Percentiles rank a stretch among this genome's conserved stretches.
These are phyloP conservation scores for Scelioninae gen. 1 DNA, from an alignment of 2,888 invertebrate genomes.

Conservation along the genomic window DNA sequence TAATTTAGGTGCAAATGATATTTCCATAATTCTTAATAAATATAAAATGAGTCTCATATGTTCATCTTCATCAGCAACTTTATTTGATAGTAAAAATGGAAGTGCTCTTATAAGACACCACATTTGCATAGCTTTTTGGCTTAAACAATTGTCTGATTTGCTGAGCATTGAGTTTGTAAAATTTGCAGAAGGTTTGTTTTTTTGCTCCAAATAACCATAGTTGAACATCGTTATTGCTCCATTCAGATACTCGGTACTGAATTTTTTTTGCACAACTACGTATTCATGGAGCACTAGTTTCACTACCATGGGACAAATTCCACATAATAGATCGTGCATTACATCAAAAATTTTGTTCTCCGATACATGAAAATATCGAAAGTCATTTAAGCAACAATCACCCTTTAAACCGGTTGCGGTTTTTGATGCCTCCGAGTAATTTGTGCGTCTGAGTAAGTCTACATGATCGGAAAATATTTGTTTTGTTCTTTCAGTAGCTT, in stretches of 20 bases:
- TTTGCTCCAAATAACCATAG: constrained; percentile 57
- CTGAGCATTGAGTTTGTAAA: constrained; percentile 32
- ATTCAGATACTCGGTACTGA: constrained; percentile 50
- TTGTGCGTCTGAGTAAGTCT: constrained; percentile 1
- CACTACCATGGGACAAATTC: constrained; percentile 65
- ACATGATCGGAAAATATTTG: constrained; percentile 46
- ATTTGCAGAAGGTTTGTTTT: constrained; percentile 67
- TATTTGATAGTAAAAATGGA: constrained; percentile 67
- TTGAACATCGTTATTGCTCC: constrained; percentile 52
- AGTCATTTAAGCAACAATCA: constrained; percentile 36
- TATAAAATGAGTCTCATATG: constrained; percentile 57
- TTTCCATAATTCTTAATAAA: constrained; percentile 67
- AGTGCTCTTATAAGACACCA: constrained; percentile 62
- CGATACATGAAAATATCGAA: constrained; percentile 42
- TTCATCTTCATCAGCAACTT: constrained; percentile 59
- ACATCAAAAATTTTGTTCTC: constrained; percentile 51
- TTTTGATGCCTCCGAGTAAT: constrained; percentile 23
- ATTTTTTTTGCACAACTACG: constrained; percentile 13
- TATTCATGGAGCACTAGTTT: constrained; percentile 51
- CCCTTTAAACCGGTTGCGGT: constrained; percentile 49
- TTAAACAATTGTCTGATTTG: constrained; percentile 55
- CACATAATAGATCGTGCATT: constrained; percentile 54
- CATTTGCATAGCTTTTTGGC: constrained; percentile 71
- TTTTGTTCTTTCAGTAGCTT: constrained; percentile 31
- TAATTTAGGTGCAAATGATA: constrained; percentile 69